Base-by-base conservation (phyloP, 2,113 vertebrate genomes). In the Notarius lentiginosus region DNA sequence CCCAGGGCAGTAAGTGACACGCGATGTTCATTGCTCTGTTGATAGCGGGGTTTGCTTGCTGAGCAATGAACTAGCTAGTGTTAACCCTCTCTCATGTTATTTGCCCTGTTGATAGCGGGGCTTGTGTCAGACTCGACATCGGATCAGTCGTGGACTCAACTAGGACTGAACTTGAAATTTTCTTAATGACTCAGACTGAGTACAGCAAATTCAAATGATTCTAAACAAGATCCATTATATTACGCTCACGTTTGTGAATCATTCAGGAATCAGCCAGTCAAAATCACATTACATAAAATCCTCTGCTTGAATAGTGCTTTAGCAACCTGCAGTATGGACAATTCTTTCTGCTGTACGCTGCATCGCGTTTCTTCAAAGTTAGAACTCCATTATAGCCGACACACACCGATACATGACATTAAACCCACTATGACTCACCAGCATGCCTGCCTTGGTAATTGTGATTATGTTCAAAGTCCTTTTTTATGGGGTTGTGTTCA, bases 401-500 rank as follows among this genome's bases (percentile, higher is more conserved):
- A 53, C 17, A 41, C 27, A 72, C 49, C 10, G 11, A 14, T 47
- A 61, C 41, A 27, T 7, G 34, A 22, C 17, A 20, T 73, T 72
- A 73, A 34, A 73, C 8, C 34, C 17, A 41, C 30, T 49, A 49
- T 85, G 20, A 51, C 58, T 49, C 20, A 65, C n/a, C 84, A 77
- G 24, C 14, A 1, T 22, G 51, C 58, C 18, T 22, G 49, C 61
- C 27, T 34, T 24, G 24, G 41, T 34, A 79, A 22, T 27, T 56
- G 6, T 55, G 11, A 79, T 79, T 34, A 34, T 0, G 1, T 20
- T 47, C 63, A 68, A 53, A 55, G 24, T 66, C 68, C 27, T 68
- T 27, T 79, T 84, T 86, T 49, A 85, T 55, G 84, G 34, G 49
- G 15, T 24, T 47, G 14, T 49, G 18, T 60, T 30, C 27, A 80